These are phyloP conservation scores for Leptinotarsa haldemani DNA, from an alignment of 2,888 invertebrate species.

Conservation along the genomic window DNA sequence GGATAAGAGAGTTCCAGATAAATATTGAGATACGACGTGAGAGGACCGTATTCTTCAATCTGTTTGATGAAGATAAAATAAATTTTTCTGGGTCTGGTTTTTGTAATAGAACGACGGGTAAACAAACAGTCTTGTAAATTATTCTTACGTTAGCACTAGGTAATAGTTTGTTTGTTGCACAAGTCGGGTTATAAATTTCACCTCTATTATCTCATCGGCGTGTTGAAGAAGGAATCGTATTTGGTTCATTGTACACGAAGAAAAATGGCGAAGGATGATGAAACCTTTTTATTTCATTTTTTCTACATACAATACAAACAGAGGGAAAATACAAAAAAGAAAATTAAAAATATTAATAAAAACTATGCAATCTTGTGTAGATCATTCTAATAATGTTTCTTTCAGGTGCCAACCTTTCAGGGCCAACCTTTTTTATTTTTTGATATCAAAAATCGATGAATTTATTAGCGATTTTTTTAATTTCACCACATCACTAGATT, in stretches of 20 bases:
- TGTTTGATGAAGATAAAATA: conserved; percentile 40
- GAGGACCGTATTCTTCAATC: conserved; percentile 11
- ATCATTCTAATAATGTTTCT: too few species aligned
- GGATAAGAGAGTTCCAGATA: conserved; percentile 16
- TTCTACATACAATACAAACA: too few species aligned
- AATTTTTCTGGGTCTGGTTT: conserved; percentile 38
- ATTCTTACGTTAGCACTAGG: conserved; percentile 40
- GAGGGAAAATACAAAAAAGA: background rate
- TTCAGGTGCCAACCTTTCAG: too few species aligned
- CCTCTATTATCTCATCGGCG: conserved; percentile 8
- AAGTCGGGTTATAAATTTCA: conserved; percentile 32
- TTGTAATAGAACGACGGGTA: conserved; percentile 35
- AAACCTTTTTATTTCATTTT: too few species aligned
- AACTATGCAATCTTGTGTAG: too few species aligned
- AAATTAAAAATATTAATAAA: too few species aligned
- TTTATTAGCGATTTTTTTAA: too few species aligned
- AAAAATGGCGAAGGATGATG: background rate
- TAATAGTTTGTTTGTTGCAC: conserved; percentile 39
- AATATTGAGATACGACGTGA: conserved; percentile 15
- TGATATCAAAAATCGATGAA: too few species aligned
- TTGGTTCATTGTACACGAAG: background rate
- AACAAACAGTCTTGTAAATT: conserved; percentile 44
- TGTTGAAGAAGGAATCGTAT: background rate
- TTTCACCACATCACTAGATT: too few species aligned
- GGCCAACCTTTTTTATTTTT: too few species aligned